Conservation (phyloP, 2,113 vertebrate genomes). For the Pollachius pollachius region DNA sequence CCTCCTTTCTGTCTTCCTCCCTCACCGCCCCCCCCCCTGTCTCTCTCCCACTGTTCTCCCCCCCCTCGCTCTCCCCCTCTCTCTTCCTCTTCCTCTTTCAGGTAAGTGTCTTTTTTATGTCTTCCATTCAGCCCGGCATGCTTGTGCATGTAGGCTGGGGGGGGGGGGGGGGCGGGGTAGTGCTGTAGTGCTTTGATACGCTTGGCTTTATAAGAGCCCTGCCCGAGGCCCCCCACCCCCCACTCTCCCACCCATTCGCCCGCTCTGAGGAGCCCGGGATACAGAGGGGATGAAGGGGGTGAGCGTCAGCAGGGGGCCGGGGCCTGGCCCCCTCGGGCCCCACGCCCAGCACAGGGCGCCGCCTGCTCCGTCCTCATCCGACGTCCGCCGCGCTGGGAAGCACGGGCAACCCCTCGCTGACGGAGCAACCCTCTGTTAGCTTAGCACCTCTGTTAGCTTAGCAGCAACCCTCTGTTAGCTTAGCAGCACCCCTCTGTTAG, state of each 20-base stretch:
- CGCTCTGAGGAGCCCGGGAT: slow-evolving; percentile 31
- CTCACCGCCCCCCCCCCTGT: neutral
- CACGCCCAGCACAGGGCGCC: slow-evolving; percentile 32
- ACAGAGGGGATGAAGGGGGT: slow-evolving; percentile 44
- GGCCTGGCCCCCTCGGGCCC: slow-evolving; percentile 27
- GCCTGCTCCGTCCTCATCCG: slow-evolving; percentile 9
- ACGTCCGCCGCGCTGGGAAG: neutral
- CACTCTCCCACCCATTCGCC: slow-evolving; percentile 11
- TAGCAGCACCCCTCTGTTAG: no score
- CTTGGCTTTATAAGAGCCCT: slow-evolving; percentile 52
- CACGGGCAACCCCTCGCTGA: no score
- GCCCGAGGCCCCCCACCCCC: slow-evolving; percentile 34
- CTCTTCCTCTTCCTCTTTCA: slow-evolving; percentile 28
- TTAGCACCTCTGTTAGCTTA: slow-evolving; percentile 14
- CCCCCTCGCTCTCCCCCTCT: slow-evolving; percentile 15
- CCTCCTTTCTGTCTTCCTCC: slow-evolving; percentile 8
- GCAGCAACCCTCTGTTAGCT: no score
- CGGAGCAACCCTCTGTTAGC: neutral
- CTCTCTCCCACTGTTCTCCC: neutral
- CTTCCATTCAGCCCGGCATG: neutral
- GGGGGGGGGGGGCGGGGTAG: slow-evolving; percentile 30
- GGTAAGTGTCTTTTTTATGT: slow-evolving; percentile 55
- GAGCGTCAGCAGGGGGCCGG: slow-evolving; percentile 29
- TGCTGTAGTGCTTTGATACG: slow-evolving; percentile 40
- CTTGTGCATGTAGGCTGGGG: slow-evolving; percentile 1